Evolutionary conservation across 2,888 invertebrate genomes (phyloP).

Genomic region (Theretra japonica): DNA sequence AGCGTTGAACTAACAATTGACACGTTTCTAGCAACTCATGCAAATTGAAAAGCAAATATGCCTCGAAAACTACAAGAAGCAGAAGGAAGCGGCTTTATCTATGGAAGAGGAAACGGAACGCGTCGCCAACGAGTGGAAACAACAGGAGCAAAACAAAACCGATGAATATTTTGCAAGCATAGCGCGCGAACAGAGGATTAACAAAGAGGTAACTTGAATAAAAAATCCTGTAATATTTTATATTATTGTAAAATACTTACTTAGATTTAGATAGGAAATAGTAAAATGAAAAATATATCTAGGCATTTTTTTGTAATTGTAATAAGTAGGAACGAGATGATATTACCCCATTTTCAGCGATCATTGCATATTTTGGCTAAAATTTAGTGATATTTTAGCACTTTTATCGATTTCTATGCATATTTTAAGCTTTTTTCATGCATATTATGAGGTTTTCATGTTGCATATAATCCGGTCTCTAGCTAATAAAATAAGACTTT

Average conservation of each 20-base stretch:
- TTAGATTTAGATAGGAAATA: background rate
- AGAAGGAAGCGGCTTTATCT: slow-evolving; percentile 54
- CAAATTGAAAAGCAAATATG: slow-evolving; percentile 66
- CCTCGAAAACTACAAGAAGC: slow-evolving; percentile 58
- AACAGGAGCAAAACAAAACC: slow-evolving; percentile 54
- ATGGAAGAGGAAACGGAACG: slow-evolving; percentile 61
- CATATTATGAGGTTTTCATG: too few species aligned
- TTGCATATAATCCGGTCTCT: too few species aligned
- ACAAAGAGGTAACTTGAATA: slow-evolving; percentile 55
- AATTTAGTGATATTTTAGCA: too few species aligned
- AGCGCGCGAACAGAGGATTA: slow-evolving; percentile 52
- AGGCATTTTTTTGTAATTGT: too few species aligned
- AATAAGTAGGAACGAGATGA: too few species aligned
- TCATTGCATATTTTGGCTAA: too few species aligned
- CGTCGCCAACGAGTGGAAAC: slow-evolving; percentile 58
- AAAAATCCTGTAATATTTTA: background rate
- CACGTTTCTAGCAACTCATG: slow-evolving; percentile 58
- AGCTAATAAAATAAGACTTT: too few species aligned
- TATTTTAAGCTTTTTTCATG: too few species aligned
- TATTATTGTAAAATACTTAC: background rate
- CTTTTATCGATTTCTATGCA: too few species aligned
- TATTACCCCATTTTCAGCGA: too few species aligned
- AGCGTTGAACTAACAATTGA: background rate
- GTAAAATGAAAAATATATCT: too few species aligned
- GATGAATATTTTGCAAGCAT: slow-evolving; percentile 53